Evolutionary conservation across 1,140 invertebrate species (phyloP).

Genomic region (Vollenhovia emeryi): DNA sequence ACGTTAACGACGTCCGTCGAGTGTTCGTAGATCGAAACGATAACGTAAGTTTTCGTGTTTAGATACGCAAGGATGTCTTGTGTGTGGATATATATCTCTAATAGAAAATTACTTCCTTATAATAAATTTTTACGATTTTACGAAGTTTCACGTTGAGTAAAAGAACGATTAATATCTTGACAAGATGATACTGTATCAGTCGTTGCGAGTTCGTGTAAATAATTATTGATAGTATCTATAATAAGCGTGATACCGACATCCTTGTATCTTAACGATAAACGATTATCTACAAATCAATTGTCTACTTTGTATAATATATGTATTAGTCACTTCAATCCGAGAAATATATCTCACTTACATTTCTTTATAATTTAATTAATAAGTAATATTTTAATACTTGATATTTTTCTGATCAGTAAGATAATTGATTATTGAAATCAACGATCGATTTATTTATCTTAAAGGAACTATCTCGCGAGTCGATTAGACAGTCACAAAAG

Average conservation of each 20-base stretch:
- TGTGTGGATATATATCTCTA: not conserved
- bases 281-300: not conserved
- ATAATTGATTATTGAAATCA: not conserved
- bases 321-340: not conserved
- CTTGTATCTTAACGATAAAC: not conserved
- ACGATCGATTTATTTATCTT: not conserved
- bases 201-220: not conserved
- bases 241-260: not conserved
- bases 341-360: not conserved
- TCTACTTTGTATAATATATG: not conserved
- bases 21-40: not conserved
- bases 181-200: slow-evolving; percentile 12
- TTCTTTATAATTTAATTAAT: not conserved
- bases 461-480: not conserved
- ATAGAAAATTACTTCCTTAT: not conserved
- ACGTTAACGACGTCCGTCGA: not conserved
- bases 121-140: not conserved
- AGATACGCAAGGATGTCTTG: not conserved
- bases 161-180: not conserved
- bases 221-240: not conserved
- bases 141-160: not conserved
- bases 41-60: not conserved
- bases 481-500: not conserved
- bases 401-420: not conserved
- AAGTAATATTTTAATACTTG: not conserved